phyloP scores from a whole-genome alignment of 1,140 invertebrate species.

The Trichomalopsis sarcophagae region DNA sequence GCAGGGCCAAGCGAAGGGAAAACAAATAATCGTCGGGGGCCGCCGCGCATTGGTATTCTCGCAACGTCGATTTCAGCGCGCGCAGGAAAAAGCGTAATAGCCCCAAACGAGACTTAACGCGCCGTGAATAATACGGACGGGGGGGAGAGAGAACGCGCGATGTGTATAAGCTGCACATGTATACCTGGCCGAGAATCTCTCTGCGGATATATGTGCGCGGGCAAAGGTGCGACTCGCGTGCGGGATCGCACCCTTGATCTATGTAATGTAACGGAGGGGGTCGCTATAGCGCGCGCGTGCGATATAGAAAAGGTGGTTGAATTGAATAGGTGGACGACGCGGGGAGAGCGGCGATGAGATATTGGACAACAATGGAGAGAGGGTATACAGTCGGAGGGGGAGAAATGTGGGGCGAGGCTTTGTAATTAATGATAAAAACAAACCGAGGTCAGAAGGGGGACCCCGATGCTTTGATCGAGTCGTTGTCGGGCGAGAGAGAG shows the following conservation, averaged over 20 bases:
- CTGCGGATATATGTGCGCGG: neutral
- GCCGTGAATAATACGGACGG: slow-evolving; percentile 61
- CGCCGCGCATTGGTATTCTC: neutral
- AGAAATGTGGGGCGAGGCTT: neutral
- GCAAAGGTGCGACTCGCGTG: neutral
- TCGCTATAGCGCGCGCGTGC: neutral
- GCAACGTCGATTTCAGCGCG: neutral
- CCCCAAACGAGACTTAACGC: slow-evolving; percentile 67
- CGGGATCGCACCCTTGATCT: neutral
- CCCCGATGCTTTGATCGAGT: neutral
- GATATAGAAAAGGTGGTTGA: neutral
- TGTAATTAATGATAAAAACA: slow-evolving; percentile 2
- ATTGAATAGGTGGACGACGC: neutral
- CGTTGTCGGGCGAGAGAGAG: no score
- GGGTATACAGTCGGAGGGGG: no score
- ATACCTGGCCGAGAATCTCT: neutral
- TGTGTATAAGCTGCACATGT: neutral
- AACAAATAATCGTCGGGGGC: neutral
- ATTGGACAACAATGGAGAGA: neutral
- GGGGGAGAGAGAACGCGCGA: neutral
- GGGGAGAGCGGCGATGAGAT: neutral
- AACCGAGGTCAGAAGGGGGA: neutral
- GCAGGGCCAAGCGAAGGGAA: neutral
- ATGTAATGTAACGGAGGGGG: neutral
- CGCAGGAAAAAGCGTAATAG: slow-evolving; percentile 62